Percentiles rank a stretch among this genome's conserved stretches.
phyloP scores from a whole-genome alignment of 2,113 vertebrate genomes.

The Ibidorhyncha struthersii region DNA sequence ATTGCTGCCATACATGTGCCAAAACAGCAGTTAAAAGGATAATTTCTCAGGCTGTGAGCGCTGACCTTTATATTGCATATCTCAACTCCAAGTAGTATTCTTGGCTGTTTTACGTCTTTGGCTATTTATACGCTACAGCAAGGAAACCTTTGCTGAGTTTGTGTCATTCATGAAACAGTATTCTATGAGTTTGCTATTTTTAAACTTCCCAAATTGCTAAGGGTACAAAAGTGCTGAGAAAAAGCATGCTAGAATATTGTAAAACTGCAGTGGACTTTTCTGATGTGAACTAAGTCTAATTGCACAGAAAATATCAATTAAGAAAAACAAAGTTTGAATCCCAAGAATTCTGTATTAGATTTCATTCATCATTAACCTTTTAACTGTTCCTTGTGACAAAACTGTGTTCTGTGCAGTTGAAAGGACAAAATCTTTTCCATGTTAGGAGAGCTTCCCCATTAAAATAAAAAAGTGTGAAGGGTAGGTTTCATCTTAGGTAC shows the following conservation, averaged over 20 bases:
- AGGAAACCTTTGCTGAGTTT: not conserved
- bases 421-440: not conserved
- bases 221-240: not conserved
- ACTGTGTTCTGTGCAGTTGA: not conserved
- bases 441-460: not conserved
- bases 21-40: not conserved
- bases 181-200: not conserved
- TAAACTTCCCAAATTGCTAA: not conserved
- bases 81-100: not conserved
- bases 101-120: not conserved
- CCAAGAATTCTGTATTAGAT: not conserved
- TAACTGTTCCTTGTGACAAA: not conserved
- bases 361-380: not conserved
- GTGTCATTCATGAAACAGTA: not conserved
- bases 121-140: not conserved
- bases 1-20: accelerated
- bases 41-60: not conserved
- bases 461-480: not conserved
- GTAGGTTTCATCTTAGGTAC: not conserved
- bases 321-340: not conserved
- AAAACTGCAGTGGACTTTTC: not conserved
- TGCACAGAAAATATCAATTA: not conserved
- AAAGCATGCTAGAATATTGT: not conserved
- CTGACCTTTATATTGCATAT: not conserved
- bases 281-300: not conserved